Evolutionary conservation across 2,797 vertebrate genomes (phyloP).

Genomic region (Arctocebus calabarensis): DNA sequence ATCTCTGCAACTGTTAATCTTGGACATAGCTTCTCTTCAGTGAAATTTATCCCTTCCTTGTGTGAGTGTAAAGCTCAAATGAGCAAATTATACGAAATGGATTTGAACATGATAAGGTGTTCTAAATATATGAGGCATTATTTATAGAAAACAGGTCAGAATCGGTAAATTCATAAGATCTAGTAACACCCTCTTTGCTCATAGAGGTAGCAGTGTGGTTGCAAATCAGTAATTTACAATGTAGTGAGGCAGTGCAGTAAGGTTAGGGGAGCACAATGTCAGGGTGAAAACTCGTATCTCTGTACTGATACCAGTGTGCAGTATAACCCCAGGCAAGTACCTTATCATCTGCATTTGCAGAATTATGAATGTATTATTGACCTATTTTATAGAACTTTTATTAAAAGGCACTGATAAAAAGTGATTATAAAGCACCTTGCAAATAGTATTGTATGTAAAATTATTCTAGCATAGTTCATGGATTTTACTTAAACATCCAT

Average conservation of each 20-base stretch:
- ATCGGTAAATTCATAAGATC: slow-evolving; percentile 56
- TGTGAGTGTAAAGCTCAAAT: not conserved
- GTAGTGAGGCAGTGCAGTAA: not conserved
- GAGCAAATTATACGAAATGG: slow-evolving; percentile 36
- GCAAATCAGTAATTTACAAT: slow-evolving; percentile 73
- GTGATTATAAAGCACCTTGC: slow-evolving; percentile 36
- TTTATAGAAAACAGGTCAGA: slow-evolving; percentile 68
- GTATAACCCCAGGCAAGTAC: slow-evolving; percentile 15
- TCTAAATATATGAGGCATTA: slow-evolving; percentile 55
- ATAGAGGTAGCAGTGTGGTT: slow-evolving; percentile 63
- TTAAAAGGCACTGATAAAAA: slow-evolving; percentile 48
- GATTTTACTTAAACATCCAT: slow-evolving; percentile 32
- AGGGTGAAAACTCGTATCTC: slow-evolving; percentile 53
- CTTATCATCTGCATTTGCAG: slow-evolving; percentile 36
- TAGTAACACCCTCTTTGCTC: slow-evolving; percentile 53
- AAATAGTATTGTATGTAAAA: not conserved
- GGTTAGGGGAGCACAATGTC: slow-evolving; percentile 32
- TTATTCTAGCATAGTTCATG: not conserved
- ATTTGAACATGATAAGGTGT: slow-evolving; percentile 16
- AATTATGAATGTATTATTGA: slow-evolving; percentile 36
- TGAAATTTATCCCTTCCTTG: not conserved
- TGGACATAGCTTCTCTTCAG: not conserved
- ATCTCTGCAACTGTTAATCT: not conserved
- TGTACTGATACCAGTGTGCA: not conserved
- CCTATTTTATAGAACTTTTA: slow-evolving; percentile 58